phyloP scores from a whole-genome alignment of 2,113 vertebrate species.

The Orcinus orca region DNA sequence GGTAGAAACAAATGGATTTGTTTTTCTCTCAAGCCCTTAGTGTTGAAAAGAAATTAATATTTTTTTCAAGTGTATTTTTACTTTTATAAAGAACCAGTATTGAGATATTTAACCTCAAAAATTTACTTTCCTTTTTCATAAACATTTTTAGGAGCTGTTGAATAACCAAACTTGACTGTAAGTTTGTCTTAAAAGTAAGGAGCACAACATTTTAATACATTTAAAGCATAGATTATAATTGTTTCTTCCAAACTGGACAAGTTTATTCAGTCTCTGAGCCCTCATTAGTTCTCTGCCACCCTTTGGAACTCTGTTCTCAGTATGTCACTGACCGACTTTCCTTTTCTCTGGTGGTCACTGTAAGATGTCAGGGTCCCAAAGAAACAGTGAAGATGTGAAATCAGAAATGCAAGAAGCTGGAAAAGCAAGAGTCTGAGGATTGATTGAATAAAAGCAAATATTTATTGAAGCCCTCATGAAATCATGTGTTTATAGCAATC shows the following conservation, averaged over 20 bases:
- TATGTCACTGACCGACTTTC: not conserved
- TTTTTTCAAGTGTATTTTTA: not conserved
- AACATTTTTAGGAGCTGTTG: not conserved
- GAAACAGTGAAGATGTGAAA: not conserved
- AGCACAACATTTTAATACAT: not conserved
- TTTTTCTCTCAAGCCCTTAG: not conserved
- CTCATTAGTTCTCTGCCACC: not conserved
- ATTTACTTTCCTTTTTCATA: not conserved
- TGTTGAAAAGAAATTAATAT: not conserved
- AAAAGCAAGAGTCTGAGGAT: not conserved
- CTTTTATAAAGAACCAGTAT: not conserved
- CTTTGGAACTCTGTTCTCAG: not conserved
- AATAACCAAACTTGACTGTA: not conserved
- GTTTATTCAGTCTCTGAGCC: not conserved
- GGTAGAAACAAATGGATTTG: not conserved
- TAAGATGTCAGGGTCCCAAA: not conserved
- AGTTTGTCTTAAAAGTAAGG: not conserved
- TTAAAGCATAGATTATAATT: not conserved
- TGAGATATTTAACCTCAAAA: not conserved
- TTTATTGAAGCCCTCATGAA: not conserved
- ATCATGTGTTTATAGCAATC: not conserved
- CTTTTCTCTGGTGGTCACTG: not conserved
- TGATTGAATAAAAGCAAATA: not conserved
- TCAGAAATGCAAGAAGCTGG: accelerated
- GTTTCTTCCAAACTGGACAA: not conserved